Evolutionary conservation across 2,888 invertebrate genomes (phyloP), one percentile per base, ranked within the genome.

Genomic region (Eristalis arbustorum): DNA sequence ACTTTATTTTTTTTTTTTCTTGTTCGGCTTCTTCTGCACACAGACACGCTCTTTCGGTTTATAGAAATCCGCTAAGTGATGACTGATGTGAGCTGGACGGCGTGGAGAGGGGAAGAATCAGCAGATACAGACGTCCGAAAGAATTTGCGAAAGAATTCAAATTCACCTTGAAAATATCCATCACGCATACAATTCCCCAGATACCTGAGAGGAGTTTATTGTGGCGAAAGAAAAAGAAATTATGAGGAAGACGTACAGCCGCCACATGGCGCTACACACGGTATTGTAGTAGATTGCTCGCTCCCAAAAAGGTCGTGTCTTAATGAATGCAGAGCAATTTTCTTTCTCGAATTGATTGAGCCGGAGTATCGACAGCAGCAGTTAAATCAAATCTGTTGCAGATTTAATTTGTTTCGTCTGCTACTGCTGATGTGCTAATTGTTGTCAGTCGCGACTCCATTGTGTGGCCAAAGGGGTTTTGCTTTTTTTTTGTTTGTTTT

Each of bases 341-440:
- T 37, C 34, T 13, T 13, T 37, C 34, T 18, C 18, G 10, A n/a
- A 61, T 66, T 61, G 71, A 72, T 66, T 71, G 18, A 72, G 57
- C 18, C 49, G 6, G n/a, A 59, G 6, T 6, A 57, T 71, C 31
- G 34, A 78, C 57, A 59, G 67, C 66, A 62, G 10, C 49, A 18
- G 49, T 18, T 49, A 71, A 71, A 40, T 59, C 59, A 18, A 71
- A 72, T 56, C 69, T 61, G 34, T 73, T 79, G 61, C 61, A 62
- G 57, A 68, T 68, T 74, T 31, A 68, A 74, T 68, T 78, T 59
- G 59, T 40, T 74, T 74, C 28, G 77, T 66, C 71, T 82, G 62
- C 57, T 57, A 71, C 69, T 66, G 71, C 69, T 66, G 71, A 56
- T 78, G 77, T 78, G 82, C 66, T 85, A 85, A 82, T 81, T 25